These are phyloP conservation scores for Apantesis nais DNA, from an alignment of 2,888 invertebrate genomes.

Conservation along the genomic window DNA sequence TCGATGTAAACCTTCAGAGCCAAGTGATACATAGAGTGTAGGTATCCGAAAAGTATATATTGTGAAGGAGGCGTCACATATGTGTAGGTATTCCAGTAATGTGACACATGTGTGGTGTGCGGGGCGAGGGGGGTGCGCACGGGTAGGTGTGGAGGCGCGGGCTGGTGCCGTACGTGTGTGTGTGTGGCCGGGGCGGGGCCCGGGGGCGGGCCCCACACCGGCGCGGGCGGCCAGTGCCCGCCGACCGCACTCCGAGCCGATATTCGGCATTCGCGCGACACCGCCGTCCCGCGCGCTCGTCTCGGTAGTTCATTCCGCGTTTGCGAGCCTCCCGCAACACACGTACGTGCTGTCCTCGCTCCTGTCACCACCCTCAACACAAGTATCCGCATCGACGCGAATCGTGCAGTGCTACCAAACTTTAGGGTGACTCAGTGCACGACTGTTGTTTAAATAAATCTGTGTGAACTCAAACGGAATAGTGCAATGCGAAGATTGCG, in stretches of 20 bases:
- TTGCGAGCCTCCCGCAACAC: slow-evolving; percentile 69
- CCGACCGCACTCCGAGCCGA: slow-evolving; percentile 66
- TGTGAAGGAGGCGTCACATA: slow-evolving; percentile 80
- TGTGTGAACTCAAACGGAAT: slow-evolving; percentile 53
- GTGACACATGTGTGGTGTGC: slow-evolving; percentile 70
- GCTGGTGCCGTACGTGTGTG: slow-evolving; percentile 41
- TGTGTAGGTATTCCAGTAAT: slow-evolving; percentile 75
- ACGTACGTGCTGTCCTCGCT: slow-evolving; percentile 64
- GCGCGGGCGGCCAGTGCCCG: slow-evolving; percentile 65
- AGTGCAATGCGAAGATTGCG: slow-evolving; percentile 70
- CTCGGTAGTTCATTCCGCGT: slow-evolving; percentile 65
- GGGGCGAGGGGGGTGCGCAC: slow-evolving; percentile 57
- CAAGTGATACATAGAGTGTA: slow-evolving; percentile 53
- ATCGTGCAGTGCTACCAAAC: slow-evolving; percentile 66
- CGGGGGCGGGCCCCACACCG: slow-evolving; percentile 70
- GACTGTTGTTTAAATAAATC: slow-evolving; percentile 40
- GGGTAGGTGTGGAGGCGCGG: slow-evolving; percentile 53
- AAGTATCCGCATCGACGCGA: slow-evolving; percentile 50
- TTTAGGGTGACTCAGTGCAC: slow-evolving; percentile 60
- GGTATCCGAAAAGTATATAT: slow-evolving; percentile 76
- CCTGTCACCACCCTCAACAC: slow-evolving; percentile 57
- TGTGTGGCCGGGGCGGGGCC: slow-evolving; percentile 67
- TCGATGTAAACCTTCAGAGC: slow-evolving; percentile 27
- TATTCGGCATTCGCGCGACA: slow-evolving; percentile 75
- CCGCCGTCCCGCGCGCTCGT: slow-evolving; percentile 68